These are phyloP conservation scores for Calyptomena viridis DNA, from an alignment of 2,113 vertebrate genomes.

Conservation along the genomic window DNA sequence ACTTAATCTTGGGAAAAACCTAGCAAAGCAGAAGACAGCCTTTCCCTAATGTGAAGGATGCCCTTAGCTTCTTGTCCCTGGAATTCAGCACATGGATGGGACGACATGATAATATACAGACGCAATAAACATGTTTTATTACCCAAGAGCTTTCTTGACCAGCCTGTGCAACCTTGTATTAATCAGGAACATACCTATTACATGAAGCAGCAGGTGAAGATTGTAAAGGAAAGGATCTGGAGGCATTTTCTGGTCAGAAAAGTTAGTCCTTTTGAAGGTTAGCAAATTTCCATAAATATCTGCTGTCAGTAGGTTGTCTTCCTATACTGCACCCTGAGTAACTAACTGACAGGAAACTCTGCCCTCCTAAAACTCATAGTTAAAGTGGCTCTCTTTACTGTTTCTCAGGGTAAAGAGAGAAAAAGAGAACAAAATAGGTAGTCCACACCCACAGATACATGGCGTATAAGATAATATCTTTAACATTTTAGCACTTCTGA, in stretches of 20 bases:
- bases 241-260: not conserved
- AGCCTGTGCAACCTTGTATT: not conserved
- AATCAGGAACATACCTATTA: not conserved
- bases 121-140: not conserved
- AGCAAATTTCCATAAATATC: not conserved
- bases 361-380: not conserved
- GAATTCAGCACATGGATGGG: not conserved
- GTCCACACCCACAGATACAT: not conserved
- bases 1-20: not conserved
- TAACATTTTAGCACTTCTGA: not conserved
- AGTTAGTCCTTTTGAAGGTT: not conserved
- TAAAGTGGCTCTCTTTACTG: not conserved
- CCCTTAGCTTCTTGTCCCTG: not conserved
- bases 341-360: constrained; percentile 18
- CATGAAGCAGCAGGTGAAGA: not conserved
- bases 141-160: not conserved
- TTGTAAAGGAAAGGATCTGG: not conserved
- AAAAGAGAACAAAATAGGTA: not conserved
- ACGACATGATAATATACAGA: not conserved
- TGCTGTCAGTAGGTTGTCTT: not conserved
- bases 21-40: not conserved
- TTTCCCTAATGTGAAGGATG: not conserved
- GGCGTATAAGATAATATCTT: not conserved
- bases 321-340: not conserved
- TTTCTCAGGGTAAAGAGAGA: not conserved